Base-by-base conservation (phyloP, 2,797 vertebrate species). In the Chelon labrosus region DNA sequence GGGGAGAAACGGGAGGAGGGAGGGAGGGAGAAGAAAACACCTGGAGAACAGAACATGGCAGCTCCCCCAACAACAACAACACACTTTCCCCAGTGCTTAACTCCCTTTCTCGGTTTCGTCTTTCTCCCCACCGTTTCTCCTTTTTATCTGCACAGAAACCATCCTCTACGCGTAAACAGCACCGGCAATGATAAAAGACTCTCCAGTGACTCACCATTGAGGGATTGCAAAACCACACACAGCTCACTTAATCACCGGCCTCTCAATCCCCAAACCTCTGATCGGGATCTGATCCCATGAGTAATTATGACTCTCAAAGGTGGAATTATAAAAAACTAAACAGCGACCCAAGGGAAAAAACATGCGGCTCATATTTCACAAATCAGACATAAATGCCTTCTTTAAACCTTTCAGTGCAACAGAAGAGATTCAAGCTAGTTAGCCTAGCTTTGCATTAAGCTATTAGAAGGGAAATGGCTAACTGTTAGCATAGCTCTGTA, bases 1-100 rank as follows among this genome's bases (percentile, higher is more conserved):
- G 56, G 51, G 84, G 80, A 75, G 74, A 83, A 80, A 77, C 41
- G 22, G 77, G 62, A 63, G 62, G 64, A 59, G 71, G 58, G 56
- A 52, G 74, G 84, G 80, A 75, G 74, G 84, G 80, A 76, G 77
- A 77, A 73, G 84, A 86, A 92, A 92, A 93, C 91, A 92, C 91
- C 91, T 93, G 91, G 92, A 75, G 82, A 88, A 77, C 82, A 87
- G 82, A 91, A 90, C 87, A 80, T 75, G 70, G 66, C 84, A 57
- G 65, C 68, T 10, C 44, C 55, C 51, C 68, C 63, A 49, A 22
- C 53, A 41, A 35, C 13, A 53, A 41, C 44, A 58, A 50, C 80
- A 68, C 64, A 71, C 51, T 56, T 54, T 55, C 78, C 73, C 41
- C 38, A 60, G 56, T 17, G 20, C 35, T 25, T 2, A 13, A 31